These are phyloP conservation scores for Python bivittatus DNA, from an alignment of 2,113 vertebrate genomes.

Conservation along the genomic window DNA sequence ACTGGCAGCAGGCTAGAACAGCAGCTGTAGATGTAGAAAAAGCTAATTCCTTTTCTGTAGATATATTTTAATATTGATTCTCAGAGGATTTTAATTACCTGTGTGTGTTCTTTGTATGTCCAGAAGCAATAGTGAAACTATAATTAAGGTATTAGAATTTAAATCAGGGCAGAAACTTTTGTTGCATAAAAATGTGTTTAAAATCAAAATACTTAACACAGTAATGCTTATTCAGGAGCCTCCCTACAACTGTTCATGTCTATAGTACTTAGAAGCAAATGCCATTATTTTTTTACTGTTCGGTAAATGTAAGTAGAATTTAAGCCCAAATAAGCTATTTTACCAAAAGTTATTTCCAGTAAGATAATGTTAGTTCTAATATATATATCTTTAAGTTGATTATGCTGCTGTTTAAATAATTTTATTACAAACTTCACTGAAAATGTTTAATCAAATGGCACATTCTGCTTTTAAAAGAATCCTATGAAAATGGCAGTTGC, in stretches of 20 bases:
- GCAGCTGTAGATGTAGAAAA: neutral
- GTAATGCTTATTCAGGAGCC: neutral
- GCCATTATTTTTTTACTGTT: neutral
- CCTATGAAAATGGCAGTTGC: neutral
- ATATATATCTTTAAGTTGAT: neutral
- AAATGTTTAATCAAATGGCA: neutral
- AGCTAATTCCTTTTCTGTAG: slow-evolving; percentile 5
- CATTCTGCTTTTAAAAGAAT: neutral
- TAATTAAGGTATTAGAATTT: slow-evolving; percentile 19
- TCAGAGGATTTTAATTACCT: slow-evolving; percentile 6
- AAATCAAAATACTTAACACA: neutral
- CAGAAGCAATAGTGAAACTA: neutral
- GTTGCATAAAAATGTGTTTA: neutral
- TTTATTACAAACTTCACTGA: neutral
- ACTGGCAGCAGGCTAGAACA: slow-evolving; percentile 6
- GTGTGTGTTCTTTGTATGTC: neutral
- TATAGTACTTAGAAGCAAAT: neutral
- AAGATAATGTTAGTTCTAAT: neutral
- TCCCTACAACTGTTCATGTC: neutral
- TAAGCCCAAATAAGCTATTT: neutral
- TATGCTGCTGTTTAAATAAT: neutral
- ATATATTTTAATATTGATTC: neutral
- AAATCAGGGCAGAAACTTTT: neutral
- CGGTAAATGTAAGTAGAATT: neutral
- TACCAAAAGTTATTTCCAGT: neutral